phyloP scores from a whole-genome alignment of 2,113 vertebrate genomes.

The Pyxicephalus adspersus region DNA sequence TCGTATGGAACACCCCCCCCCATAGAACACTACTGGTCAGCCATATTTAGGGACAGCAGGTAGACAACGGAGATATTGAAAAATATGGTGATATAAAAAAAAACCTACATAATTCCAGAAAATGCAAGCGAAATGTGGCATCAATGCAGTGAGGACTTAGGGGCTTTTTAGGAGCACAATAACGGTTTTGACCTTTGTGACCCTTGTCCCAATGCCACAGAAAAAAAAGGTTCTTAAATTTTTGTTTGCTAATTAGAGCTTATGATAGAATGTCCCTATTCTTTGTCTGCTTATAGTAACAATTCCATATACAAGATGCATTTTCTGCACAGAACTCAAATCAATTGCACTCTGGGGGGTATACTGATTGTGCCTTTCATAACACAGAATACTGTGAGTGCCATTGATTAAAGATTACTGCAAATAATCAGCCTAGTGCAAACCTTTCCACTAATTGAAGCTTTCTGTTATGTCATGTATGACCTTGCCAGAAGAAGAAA shows the following conservation, averaged over 20 bases:
- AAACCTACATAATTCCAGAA: too few species aligned
- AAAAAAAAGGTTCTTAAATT: background rate
- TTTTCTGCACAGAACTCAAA: conserved; percentile 17
- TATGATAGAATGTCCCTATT: background rate
- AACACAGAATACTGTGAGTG: conserved; percentile 32
- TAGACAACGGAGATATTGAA: too few species aligned
- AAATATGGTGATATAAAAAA: too few species aligned
- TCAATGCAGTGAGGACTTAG: too few species aligned
- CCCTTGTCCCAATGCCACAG: too few species aligned
- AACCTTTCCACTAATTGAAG: conserved; percentile 39
- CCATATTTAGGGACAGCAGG: too few species aligned
- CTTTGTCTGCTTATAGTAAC: background rate
- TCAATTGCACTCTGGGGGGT: conserved; percentile 43
- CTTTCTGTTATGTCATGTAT: conserved; percentile 39
- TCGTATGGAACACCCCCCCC: too few species aligned
- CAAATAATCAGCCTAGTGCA: conserved; percentile 36
- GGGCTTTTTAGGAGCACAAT: too few species aligned
- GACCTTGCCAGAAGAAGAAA: conserved; percentile 47
- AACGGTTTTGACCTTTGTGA: too few species aligned
- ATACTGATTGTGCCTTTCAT: conserved; percentile 30
- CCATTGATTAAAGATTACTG: conserved; percentile 44
- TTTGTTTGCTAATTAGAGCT: conserved; percentile 5
- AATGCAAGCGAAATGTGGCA: too few species aligned
- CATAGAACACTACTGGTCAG: too few species aligned
- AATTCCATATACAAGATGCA: background rate